phyloP scores from a whole-genome alignment of 1,140 invertebrate species.

The Eurosta solidaginis region DNA sequence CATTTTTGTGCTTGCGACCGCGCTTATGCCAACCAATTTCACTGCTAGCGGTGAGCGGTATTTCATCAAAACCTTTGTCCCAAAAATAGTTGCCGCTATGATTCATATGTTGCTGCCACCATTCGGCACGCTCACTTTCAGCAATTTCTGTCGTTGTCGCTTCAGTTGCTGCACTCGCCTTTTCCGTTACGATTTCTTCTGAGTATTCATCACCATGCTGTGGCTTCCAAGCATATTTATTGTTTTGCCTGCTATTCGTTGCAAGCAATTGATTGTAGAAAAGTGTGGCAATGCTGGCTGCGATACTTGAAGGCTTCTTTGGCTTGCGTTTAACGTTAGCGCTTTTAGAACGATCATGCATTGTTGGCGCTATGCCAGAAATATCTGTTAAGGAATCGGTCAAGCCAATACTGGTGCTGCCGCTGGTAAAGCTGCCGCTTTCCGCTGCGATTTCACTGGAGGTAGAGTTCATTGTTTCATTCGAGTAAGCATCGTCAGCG shows the following conservation, averaged over 20 bases:
- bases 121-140: not conserved
- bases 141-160: slow-evolving; percentile 25
- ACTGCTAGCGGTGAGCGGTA: too few relatives aligned
- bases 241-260: not conserved
- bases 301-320: not conserved
- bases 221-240: not conserved
- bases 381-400: not conserved
- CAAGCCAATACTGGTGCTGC: not conserved
- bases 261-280: not conserved
- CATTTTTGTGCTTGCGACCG: not conserved
- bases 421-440: slow-evolving; percentile 34
- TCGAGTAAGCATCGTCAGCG: not conserved
- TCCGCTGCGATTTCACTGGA: not conserved
- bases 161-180: not conserved
- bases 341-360: not conserved
- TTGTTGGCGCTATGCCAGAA: not conserved
- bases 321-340: not conserved
- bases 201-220: not conserved
- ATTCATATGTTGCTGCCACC: slow-evolving; percentile 29
- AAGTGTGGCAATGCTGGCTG: slow-evolving; percentile 3
- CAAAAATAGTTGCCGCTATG: not conserved
- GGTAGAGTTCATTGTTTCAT: slow-evolving; percentile 38
- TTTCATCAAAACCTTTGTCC: not conserved
- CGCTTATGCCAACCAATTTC: not conserved
- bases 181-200: not conserved